These are phyloP conservation scores for Apteryx mantelli DNA, from an alignment of 2,113 vertebrate species.

Conservation along the genomic window DNA sequence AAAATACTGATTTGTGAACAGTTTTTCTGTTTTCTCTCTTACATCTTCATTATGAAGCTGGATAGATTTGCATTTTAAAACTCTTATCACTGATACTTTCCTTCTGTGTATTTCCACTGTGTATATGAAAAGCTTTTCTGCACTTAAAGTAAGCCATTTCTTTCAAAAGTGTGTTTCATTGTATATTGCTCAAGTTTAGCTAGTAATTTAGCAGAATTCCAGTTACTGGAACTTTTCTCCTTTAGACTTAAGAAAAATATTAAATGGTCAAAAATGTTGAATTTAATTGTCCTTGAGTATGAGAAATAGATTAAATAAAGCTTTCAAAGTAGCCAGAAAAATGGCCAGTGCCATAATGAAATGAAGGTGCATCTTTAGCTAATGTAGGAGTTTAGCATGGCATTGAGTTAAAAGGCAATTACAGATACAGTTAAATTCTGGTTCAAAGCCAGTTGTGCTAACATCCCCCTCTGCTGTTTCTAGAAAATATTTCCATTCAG, in stretches of 20 bases:
- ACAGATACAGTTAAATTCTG: constrained; percentile 64
- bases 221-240: background rate
- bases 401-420: constrained; percentile 63
- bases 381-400: constrained; percentile 48
- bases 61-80: background rate
- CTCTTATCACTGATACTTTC: background rate
- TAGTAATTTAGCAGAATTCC: constrained; percentile 38
- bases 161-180: constrained; percentile 37
- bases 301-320: constrained; percentile 46
- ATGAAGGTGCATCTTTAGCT: constrained; percentile 53
- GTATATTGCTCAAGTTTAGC: constrained; percentile 5
- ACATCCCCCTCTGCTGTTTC: constrained; percentile 64
- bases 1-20: constrained; percentile 37
- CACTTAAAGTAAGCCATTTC: constrained; percentile 1
- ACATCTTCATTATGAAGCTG: background rate
- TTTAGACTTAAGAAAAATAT: constrained; percentile 14
- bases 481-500: constrained; percentile 58
- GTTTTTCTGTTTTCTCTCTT: background rate
- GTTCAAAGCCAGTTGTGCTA: constrained; percentile 58
- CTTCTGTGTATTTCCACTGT: background rate
- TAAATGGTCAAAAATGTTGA: constrained; percentile 30
- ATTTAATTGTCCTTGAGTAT: constrained; percentile 50
- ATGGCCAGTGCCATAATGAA: constrained; percentile 34
- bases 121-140: background rate
- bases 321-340: constrained; percentile 42